phyloP scores from a whole-genome alignment of 2,888 invertebrate species.

The Uropetala carovei region DNA sequence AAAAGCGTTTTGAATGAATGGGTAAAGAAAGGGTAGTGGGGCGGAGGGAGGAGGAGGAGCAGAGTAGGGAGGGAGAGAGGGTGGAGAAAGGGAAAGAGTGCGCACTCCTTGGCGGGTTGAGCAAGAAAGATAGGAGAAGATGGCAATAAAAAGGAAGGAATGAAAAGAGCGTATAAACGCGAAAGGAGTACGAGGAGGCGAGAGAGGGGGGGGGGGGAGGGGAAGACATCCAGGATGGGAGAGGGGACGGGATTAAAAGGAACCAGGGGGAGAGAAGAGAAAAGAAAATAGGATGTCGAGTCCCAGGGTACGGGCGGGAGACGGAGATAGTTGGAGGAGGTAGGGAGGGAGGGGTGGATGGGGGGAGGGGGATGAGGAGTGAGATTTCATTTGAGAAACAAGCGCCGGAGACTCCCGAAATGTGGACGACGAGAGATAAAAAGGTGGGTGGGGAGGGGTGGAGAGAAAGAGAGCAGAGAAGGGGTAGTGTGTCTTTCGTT shows the following conservation, averaged over 20 bases:
- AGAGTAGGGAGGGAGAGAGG: too few relatives aligned
- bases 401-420: conserved; percentile 33
- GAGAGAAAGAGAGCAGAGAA: not conserved
- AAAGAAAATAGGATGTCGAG: conserved; percentile 20
- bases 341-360: not conserved
- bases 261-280: conserved; percentile 1
- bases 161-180: not conserved
- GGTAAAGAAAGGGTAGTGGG: not conserved
- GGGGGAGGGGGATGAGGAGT: not conserved
- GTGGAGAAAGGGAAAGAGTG: not conserved
- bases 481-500: not conserved
- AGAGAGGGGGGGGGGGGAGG: not conserved
- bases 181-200: not conserved
- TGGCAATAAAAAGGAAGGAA: conserved; percentile 27
- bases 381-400: conserved; percentile 63
- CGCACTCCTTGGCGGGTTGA: not conserved
- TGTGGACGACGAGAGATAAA: not conserved
- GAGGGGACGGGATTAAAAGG: conserved; percentile 13
- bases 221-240: not conserved
- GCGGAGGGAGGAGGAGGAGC: not conserved
- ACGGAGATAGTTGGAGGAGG: not conserved
- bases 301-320: not conserved
- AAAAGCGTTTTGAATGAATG: too few relatives aligned
- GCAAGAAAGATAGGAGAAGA: conserved; percentile 4
- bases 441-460: not conserved